Base-by-base conservation (phyloP, 2,888 invertebrate genomes). In the Drosophila dives region DNA sequence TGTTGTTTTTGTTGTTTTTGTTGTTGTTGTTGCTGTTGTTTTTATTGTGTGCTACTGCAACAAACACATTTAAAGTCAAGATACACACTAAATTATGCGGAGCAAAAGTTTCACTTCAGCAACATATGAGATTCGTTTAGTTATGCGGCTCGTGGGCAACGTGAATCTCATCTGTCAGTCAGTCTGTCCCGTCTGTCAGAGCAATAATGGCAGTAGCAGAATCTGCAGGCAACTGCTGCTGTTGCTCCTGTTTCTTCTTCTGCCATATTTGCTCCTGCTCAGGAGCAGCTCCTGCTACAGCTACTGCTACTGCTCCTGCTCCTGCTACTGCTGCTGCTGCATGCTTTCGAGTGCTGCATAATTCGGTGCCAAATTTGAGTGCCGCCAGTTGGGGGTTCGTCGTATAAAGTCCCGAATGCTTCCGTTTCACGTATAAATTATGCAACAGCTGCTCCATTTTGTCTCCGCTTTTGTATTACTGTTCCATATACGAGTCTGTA, bases 1-100 rank as follows among this genome's bases (percentile, higher is more conserved):
- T 38, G 23, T 26, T 32, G 15, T 15, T 20, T 29, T 45, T 26
- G 36, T 38, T 48, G 48, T 42, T 34, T 23, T 15, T 20, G 34
- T 51, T 26, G 42, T 38, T 48, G 34, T 42, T 34, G 53, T 38
- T 36, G 32, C 20, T 32, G 15, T 15, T 20, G 34, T 45, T 26
- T 32, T 38, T 48, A 38, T 42, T 34, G 53, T 15, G 36, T 11
- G 32, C 5, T 40, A 29, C 38, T 55, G 51, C 48, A 60, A 26
- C 20, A 48, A 53, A 53, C 42, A 62, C 49, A 74, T 63, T 75
- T 32, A 7, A 53, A 51, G 48, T 50, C 42, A 64, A 60, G 55
- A 45, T 45, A 59, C 56, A 59, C 72, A 73, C 73, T 73, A 76
- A 86, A 81, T 86, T 86, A 81, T 86, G 86, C 81, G 65, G 26